These are phyloP conservation scores for Platysteira castanea DNA, from an alignment of 2,113 vertebrate species.

Conservation along the genomic window DNA sequence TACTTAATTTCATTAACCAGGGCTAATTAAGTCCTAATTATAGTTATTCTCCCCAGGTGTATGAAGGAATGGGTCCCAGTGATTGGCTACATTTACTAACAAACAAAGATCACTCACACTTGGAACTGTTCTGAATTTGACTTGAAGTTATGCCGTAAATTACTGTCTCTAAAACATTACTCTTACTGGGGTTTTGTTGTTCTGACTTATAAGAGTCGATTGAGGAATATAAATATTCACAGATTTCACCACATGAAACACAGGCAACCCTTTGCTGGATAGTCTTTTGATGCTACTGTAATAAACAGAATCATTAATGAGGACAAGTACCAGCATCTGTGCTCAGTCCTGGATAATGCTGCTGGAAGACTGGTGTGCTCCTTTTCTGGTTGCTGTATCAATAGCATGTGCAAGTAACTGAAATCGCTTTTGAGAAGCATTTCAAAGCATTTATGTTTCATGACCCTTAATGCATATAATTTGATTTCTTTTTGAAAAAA, in stretches of 20 bases:
- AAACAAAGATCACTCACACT: background rate
- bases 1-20: background rate
- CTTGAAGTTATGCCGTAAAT: background rate
- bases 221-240: background rate
- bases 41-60: background rate
- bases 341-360: accelerated
- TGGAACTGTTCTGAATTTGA: background rate
- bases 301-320: background rate
- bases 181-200: background rate
- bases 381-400: background rate
- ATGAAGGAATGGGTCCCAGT: background rate
- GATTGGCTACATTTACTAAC: background rate
- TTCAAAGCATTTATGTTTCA: background rate
- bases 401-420: background rate
- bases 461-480: background rate
- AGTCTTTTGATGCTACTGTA: background rate
- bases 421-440: background rate
- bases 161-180: background rate
- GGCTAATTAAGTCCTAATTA: background rate
- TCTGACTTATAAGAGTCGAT: background rate
- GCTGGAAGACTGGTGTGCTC: background rate
- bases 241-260: background rate
- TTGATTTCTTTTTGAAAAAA: background rate
- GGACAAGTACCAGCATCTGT: background rate
- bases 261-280: background rate